These are phyloP conservation scores for Nylanderia fulva DNA, from an alignment of 1,140 invertebrate genomes.

Conservation along the genomic window DNA sequence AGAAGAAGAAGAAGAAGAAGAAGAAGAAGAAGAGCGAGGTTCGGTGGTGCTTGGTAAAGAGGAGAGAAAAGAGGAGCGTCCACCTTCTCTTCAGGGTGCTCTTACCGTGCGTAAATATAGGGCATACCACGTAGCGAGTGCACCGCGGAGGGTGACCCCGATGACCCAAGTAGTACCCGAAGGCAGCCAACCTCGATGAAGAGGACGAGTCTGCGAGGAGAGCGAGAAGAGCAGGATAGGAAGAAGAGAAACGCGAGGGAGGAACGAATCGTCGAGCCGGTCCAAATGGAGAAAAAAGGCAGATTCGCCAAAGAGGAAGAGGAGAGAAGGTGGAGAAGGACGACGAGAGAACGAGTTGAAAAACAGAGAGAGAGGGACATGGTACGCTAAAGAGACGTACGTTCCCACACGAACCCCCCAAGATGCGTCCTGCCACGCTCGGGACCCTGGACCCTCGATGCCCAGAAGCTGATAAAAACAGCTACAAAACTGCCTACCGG, in stretches of 20 bases:
- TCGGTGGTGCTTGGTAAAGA: slow-evolving; percentile 5
- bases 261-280: slow-evolving; percentile 66
- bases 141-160: slow-evolving; percentile 78
- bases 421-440: slow-evolving; percentile 83
- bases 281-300: slow-evolving; percentile 54
- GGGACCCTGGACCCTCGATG: slow-evolving; percentile 81
- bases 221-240: slow-evolving; percentile 26
- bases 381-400: slow-evolving; percentile 85
- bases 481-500: slow-evolving; percentile 86
- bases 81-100: slow-evolving; percentile 77
- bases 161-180: slow-evolving; percentile 76
- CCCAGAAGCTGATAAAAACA: slow-evolving; percentile 86
- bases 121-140: slow-evolving; percentile 79
- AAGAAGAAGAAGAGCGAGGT: no score
- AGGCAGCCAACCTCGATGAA: slow-evolving; percentile 68
- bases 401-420: slow-evolving; percentile 85
- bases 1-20: no score
- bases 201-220: slow-evolving; percentile 61
- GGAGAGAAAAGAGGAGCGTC: slow-evolving; percentile 15
- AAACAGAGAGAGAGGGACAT: slow-evolving; percentile 53
- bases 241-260: slow-evolving; percentile 34
- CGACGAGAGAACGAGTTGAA: slow-evolving; percentile 15
- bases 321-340: slow-evolving; percentile 23
- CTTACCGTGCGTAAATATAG: slow-evolving; percentile 82
- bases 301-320: slow-evolving; percentile 46